Conservation (phyloP, 2,888 invertebrate species). For the Stenodera caucasica region DNA sequence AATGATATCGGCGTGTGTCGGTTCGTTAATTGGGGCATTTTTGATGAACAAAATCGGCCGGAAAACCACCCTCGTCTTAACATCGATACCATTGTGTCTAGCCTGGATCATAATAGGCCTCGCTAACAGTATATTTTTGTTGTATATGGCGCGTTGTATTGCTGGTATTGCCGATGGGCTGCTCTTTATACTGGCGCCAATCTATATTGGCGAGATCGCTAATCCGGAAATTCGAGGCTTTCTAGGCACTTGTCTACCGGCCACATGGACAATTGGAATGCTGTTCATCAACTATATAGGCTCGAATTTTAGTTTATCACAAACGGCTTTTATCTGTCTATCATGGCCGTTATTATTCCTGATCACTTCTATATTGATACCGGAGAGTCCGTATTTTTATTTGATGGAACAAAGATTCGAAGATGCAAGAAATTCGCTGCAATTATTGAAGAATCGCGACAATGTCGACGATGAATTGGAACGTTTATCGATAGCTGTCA, state of each 20-base stretch:
- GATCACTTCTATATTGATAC: conserved; percentile 25
- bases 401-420: conserved; percentile 13
- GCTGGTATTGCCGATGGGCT: conserved; percentile 63
- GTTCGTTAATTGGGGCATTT: conserved; percentile 64
- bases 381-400: conserved; percentile 25
- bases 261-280: conserved; percentile 62
- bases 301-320: conserved; percentile 42
- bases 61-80: conserved; percentile 60
- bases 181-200: conserved; percentile 56
- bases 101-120: conserved; percentile 67
- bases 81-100: conserved; percentile 63
- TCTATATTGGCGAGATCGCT: conserved; percentile 66
- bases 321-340: conserved; percentile 19
- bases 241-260: conserved; percentile 64
- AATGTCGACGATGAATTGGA: conserved; percentile 22
- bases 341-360: conserved; percentile 17
- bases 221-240: conserved; percentile 63
- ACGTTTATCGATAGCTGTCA: conserved; percentile 17
- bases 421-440: conserved; percentile 15
- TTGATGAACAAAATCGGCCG: conserved; percentile 65
- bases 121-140: conserved; percentile 59
- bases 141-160: conserved; percentile 59
- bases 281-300: conserved; percentile 65
- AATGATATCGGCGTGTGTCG: conserved; percentile 65
- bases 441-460: conserved; percentile 10